Percentiles rank a stretch among this genome's conserved stretches.
Evolutionary conservation across 2,113 vertebrate genomes (phyloP).

Genomic region (Lasiurus cinereus): DNA sequence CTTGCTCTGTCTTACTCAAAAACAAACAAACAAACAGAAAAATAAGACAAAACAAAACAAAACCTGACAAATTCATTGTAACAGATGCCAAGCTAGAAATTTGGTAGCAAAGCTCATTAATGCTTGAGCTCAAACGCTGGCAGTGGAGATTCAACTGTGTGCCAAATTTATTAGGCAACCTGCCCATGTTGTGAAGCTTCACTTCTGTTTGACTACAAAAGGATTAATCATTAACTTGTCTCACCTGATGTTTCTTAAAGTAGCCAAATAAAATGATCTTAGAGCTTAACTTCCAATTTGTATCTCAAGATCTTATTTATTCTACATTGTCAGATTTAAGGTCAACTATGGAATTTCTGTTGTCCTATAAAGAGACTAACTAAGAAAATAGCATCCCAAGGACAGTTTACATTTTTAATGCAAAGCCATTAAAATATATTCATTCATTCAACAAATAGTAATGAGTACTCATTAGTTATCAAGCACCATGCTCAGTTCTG

Average conservation of each 20-base stretch:
- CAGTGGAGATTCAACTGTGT: constrained; percentile 2
- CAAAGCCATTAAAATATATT: neutral
- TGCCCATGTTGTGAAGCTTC: constrained; percentile 1
- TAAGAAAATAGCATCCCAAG: neutral
- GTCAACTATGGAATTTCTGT: neutral
- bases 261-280: neutral
- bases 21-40: neutral
- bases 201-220: neutral
- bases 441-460: constrained; percentile 32
- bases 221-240: neutral
- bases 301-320: neutral
- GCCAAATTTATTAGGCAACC: constrained; percentile 24
- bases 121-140: neutral
- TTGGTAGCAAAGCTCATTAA: neutral
- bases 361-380: neutral
- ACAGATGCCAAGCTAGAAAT: constrained; percentile 9
- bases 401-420: neutral
- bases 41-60: neutral
- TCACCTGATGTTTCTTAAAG: neutral
- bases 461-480: neutral
- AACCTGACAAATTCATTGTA: constrained; percentile 4
- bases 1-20: neutral
- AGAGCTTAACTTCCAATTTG: constrained; percentile 19
- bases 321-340: neutral
- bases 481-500: neutral